A percentile compares a stretch with the other conserved stretches of the same genome.
These are phyloP conservation scores for Pituophis catenifer DNA, from an alignment of 2,113 vertebrate species.

Conservation along the genomic window DNA sequence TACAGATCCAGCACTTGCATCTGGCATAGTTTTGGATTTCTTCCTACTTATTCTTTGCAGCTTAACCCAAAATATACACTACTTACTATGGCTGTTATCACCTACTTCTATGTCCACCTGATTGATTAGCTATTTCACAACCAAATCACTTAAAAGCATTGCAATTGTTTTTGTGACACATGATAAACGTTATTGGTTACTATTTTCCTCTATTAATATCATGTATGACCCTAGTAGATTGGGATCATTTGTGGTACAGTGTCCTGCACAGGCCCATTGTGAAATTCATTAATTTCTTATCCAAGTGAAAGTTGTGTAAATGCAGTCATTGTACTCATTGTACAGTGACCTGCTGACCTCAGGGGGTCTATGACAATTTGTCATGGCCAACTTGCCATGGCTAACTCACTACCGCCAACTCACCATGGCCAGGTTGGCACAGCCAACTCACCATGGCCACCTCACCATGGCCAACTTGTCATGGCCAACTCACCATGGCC, in stretches of 20 bases:
- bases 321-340: too few species aligned
- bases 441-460: too few species aligned
- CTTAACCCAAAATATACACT: too few species aligned
- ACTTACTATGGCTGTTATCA: background rate
- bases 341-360: background rate
- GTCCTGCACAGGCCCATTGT: background rate
- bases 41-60: background rate
- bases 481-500: too few species aligned
- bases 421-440: too few species aligned
- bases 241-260: background rate
- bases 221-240: background rate
- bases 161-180: background rate
- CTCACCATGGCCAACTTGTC: too few species aligned
- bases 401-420: too few species aligned
- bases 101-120: too few species aligned
- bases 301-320: background rate
- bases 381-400: too few species aligned
- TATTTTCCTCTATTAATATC: background rate
- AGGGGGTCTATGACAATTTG: too few species aligned
- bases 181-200: background rate
- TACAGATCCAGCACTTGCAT: background rate
- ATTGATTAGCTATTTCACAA: background rate
- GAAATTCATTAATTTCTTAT: background rate
- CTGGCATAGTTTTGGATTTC: background rate
- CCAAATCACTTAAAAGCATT: background rate